Conservation (phyloP, 2,888 invertebrate genomes). For the Gordius sp. region DNA sequence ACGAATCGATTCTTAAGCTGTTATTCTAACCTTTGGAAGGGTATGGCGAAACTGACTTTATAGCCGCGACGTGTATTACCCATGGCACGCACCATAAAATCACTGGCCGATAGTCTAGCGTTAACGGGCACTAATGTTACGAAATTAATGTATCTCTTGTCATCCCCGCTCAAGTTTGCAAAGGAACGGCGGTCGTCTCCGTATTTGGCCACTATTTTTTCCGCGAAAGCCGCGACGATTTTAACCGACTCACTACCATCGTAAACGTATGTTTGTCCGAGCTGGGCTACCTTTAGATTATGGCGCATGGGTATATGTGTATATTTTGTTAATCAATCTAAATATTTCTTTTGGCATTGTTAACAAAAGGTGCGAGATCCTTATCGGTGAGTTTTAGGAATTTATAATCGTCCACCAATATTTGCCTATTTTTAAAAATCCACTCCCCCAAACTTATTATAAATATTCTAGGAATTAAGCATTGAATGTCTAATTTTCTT, state of each 20-base stretch:
- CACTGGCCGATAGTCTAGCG: neutral
- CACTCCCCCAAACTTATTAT: too few species aligned
- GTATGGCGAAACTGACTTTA: neutral
- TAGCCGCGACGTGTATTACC: neutral
- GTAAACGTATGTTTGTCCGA: neutral
- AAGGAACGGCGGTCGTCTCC: neutral
- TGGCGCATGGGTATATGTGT: too few species aligned
- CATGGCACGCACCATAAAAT: neutral
- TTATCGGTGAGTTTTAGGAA: too few species aligned
- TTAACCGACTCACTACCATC: neutral
- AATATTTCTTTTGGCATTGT: too few species aligned
- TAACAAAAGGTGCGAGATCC: too few species aligned
- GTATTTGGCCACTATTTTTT: constrained; percentile 5
- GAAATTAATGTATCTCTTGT: neutral
- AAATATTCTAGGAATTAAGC: too few species aligned
- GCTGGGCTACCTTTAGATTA: too few species aligned
- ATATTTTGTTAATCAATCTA: too few species aligned
- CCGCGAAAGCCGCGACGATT: neutral
- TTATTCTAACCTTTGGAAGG: constrained; percentile 11
- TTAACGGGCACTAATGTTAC: neutral
- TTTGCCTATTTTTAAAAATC: too few species aligned
- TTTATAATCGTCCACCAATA: too few species aligned
- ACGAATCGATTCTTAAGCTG: too few species aligned
- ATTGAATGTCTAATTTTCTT: too few species aligned
- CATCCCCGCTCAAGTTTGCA: neutral